Percentiles rank a stretch among this genome's conserved stretches.
Conservation (phyloP, 1,140 invertebrate genomes). For the Ganaspis sp. region DNA sequence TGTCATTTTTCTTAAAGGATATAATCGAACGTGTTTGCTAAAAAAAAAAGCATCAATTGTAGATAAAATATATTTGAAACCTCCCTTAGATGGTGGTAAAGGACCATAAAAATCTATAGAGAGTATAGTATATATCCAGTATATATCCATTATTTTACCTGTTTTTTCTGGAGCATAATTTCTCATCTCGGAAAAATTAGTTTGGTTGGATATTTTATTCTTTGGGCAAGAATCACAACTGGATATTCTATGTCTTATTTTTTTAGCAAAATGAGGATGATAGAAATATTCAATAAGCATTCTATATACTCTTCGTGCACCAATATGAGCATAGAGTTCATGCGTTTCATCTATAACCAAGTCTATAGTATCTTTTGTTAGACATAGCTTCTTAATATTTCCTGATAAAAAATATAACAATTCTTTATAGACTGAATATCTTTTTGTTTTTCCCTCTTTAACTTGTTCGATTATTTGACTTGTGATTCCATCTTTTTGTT, state of each 20-base stretch:
- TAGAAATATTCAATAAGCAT: slow-evolving; percentile 55
- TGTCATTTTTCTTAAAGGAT: slow-evolving; percentile 1
- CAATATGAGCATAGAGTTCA: slow-evolving; percentile 54
- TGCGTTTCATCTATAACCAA: no score
- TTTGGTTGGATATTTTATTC: slow-evolving; percentile 18
- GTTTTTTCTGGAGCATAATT: not conserved
- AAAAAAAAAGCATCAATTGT: slow-evolving; percentile 37
- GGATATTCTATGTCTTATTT: slow-evolving; percentile 40
- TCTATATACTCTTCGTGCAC: slow-evolving; percentile 51
- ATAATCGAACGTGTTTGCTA: slow-evolving; percentile 31
- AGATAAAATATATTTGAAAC: slow-evolving; percentile 31
- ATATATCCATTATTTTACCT: not conserved
- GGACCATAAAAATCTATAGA: slow-evolving; percentile 43
- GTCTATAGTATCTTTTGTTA: no score
- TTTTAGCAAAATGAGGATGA: slow-evolving; percentile 43
- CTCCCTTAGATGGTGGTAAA: not conserved
- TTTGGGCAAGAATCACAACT: slow-evolving; percentile 39
- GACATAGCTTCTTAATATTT: no score
- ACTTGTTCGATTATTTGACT: no score
- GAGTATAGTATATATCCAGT: no score
- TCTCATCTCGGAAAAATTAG: slow-evolving; percentile 2
- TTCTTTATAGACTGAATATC: no score
- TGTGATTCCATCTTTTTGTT: no score
- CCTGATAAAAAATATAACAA: no score
- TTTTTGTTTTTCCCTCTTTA: no score